phyloP scores from a whole-genome alignment of 2,888 invertebrate genomes.

The Cerastoderma edule region DNA sequence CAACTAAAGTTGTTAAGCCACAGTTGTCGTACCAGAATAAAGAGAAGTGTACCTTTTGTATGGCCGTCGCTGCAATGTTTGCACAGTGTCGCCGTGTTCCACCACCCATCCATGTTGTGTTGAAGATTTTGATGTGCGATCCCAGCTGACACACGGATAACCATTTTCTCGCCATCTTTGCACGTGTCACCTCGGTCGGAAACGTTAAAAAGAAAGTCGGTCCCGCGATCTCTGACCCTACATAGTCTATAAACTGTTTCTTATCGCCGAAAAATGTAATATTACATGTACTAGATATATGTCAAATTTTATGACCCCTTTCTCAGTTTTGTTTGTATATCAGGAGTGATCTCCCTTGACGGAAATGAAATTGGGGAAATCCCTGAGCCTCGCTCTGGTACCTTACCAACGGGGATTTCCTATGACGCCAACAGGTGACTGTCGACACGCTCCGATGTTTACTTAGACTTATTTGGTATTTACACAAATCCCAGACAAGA shows the following conservation, averaged over 20 bases:
- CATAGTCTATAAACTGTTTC: background rate
- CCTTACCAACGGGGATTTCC: constrained; percentile 58
- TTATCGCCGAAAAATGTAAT: background rate
- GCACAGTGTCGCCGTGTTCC: background rate
- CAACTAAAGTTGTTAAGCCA: too few relatives aligned
- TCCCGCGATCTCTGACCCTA: background rate
- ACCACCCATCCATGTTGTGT: background rate
- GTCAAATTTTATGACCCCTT: constrained; percentile 18
- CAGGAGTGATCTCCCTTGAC: constrained; percentile 3
- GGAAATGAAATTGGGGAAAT: constrained; percentile 31
- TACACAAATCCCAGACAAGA: constrained; percentile 8
- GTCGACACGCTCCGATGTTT: constrained; percentile 19
- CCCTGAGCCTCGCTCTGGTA: constrained; percentile 48
- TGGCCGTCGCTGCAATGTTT: background rate
- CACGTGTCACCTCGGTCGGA: background rate
- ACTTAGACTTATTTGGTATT: constrained; percentile 12
- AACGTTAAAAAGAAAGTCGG: background rate
- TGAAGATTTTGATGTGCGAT: constrained; percentile 2
- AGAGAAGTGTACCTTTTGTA: constrained; percentile 8
- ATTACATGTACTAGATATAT: background rate
- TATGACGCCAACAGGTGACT: constrained; percentile 38
- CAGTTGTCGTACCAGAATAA: too few relatives aligned
- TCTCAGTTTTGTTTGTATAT: background rate
- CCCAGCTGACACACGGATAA: background rate
- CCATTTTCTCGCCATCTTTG: constrained; percentile 17